Percentiles rank a stretch among this genome's conserved stretches.
Conservation (phyloP, 2,797 vertebrate genomes). For the Limnodromus scolopaceus region DNA sequence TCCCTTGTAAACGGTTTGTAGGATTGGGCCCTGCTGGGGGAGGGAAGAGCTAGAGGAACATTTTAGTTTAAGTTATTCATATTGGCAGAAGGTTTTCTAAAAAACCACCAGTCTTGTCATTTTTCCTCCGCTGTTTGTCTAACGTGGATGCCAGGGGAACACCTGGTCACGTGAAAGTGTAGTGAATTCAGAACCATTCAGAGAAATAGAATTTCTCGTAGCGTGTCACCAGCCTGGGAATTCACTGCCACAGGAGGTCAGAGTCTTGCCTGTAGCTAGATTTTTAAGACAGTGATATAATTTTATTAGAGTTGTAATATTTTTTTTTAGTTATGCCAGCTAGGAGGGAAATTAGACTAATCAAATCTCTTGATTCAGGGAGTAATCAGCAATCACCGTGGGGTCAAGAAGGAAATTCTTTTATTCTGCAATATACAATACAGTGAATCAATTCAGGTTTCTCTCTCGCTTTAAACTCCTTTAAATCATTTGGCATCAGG, state of each 20-base stretch:
- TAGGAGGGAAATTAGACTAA: slow-evolving; percentile 9
- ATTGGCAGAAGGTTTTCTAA: not conserved
- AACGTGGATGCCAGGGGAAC: not conserved
- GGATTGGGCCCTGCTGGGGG: not conserved
- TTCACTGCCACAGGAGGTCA: slow-evolving; percentile 6
- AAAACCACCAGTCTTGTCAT: not conserved
- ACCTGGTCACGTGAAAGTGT: not conserved
- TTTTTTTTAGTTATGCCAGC: not conserved
- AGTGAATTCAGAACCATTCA: not conserved
- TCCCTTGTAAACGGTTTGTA: not conserved
- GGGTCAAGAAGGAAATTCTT: not conserved
- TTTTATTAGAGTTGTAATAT: slow-evolving; percentile 29
- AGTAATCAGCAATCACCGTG: not conserved
- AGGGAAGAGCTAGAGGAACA: not conserved
- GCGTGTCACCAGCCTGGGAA: not conserved
- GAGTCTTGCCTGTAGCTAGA: not conserved
- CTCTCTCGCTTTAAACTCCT: not conserved
- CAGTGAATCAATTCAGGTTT: not conserved
- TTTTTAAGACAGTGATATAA: slow-evolving; percentile 11
- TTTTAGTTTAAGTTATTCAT: not conserved
- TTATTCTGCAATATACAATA: not conserved
- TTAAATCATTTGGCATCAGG: not conserved
- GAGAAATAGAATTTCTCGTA: not conserved
- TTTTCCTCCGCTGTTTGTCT: not conserved
- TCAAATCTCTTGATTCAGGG: not conserved